Percentiles rank a stretch among this genome's conserved stretches.
These are phyloP conservation scores for Elysia crispata DNA, from an alignment of 2,888 invertebrate genomes.

Conservation along the genomic window DNA sequence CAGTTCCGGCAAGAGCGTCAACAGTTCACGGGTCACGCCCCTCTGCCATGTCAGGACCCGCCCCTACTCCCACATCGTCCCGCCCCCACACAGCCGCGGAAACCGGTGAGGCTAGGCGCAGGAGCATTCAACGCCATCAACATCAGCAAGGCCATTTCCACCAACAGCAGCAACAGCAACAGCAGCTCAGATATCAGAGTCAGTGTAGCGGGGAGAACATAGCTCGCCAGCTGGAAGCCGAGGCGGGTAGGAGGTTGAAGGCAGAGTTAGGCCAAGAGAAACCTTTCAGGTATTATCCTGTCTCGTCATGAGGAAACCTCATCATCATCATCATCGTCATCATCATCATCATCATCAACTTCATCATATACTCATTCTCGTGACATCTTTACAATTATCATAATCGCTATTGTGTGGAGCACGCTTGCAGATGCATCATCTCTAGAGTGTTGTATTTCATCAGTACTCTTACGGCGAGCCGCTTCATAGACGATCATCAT, in stretches of 20 bases:
- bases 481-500: no score
- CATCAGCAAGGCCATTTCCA: constrained; percentile 56
- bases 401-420: no score
- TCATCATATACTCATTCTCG: no score
- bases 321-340: no score
- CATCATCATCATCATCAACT: no score
- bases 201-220: constrained; percentile 55
- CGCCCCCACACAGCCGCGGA: constrained; percentile 49
- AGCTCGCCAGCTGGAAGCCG: constrained; percentile 54
- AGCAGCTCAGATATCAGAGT: constrained; percentile 36
- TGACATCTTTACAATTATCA: no score
- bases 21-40: constrained; percentile 29
- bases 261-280: constrained; percentile 61
- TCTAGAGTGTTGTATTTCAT: no score
- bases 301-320: no score
- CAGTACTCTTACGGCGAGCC: no score
- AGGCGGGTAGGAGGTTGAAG: constrained; percentile 56
- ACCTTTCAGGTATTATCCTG: constrained; percentile 62
- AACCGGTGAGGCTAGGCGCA: not conserved
- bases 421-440: no score
- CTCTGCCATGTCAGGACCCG: constrained; percentile 15
- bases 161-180: constrained; percentile 53
- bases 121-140: not conserved
- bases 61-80: constrained; percentile 39
- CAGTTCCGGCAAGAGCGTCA: not conserved